Evolutionary conservation across 92 coral and sea anemone genomes (phyloP).

Genomic region (Epizoanthus scotinus): DNA sequence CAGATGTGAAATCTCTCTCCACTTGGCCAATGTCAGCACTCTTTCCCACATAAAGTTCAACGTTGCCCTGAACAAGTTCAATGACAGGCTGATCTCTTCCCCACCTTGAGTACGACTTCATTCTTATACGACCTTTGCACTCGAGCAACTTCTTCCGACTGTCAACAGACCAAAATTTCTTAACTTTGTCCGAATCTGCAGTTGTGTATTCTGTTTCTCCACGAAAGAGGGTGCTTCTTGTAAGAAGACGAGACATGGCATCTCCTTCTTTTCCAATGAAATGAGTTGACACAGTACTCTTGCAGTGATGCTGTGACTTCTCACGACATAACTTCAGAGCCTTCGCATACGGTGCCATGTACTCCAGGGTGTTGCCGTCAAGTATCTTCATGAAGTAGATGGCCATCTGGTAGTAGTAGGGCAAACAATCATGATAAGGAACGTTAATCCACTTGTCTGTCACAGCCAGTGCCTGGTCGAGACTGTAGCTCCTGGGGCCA

Average conservation of each 20-base stretch:
- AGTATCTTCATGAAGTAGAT: conserved; percentile 70
- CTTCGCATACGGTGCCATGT: conserved; percentile 40
- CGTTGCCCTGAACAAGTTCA: conserved; percentile 74
- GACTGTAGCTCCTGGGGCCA: conserved; percentile 61
- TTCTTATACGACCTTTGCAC: conserved; percentile 75
- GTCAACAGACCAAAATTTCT: conserved; percentile 54
- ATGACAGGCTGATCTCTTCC: conserved; percentile 60
- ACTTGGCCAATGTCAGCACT: conserved; percentile 77
- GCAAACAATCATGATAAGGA: conserved; percentile 55
- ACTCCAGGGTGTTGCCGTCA: conserved; percentile 61
- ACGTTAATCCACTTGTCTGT: conserved; percentile 64
- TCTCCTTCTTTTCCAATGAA: conserved; percentile 68
- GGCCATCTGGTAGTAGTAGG: conserved; percentile 75
- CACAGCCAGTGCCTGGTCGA: conserved; percentile 70
- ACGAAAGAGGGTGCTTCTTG: conserved; percentile 55
- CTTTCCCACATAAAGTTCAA: conserved; percentile 86
- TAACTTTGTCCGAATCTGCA: conserved; percentile 45
- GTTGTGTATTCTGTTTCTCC: conserved; percentile 65
- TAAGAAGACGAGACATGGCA: conserved; percentile 80
- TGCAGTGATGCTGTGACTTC: conserved; percentile 73
- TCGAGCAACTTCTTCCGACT: conserved; percentile 76
- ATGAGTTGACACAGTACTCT: conserved; percentile 56
- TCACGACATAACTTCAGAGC: conserved; percentile 57
- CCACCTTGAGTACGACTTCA: conserved; percentile 39
- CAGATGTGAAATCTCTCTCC: conserved; percentile 64